Evolutionary conservation across 2,888 invertebrate genomes (phyloP).

Genomic region (Lepidochitona cinerea): DNA sequence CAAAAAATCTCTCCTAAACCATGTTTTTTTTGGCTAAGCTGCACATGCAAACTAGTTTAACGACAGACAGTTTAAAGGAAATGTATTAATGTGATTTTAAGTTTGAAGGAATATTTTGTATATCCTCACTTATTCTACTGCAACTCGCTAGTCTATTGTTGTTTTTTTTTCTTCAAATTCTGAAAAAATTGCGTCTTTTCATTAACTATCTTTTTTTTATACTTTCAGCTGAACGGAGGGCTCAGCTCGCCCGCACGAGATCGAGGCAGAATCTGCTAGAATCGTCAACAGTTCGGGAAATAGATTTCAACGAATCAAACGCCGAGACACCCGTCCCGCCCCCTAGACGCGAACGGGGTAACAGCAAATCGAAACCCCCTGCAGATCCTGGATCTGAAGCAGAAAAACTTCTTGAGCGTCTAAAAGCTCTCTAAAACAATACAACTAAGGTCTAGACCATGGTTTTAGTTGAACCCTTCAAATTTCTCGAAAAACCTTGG

Average conservation of each 20-base stretch:
- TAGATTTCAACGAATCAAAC: conserved; percentile 58
- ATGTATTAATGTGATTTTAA: conserved; percentile 1
- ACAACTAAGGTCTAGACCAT: too few relatives aligned
- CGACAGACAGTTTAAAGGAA: too few relatives aligned
- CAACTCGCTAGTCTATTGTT: too few relatives aligned
- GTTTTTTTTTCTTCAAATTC: too few relatives aligned
- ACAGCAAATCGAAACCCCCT: conserved; percentile 6
- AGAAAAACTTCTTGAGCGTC: conserved; percentile 57
- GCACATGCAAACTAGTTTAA: too few relatives aligned
- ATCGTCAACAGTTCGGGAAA: conserved; percentile 56
- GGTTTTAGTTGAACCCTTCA: too few relatives aligned
- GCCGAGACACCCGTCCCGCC: conserved; percentile 1
- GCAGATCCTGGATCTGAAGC: conserved; percentile 54
- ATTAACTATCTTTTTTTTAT: conserved; percentile 60
- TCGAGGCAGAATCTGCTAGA: conserved; percentile 76
- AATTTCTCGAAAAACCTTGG: too few relatives aligned
- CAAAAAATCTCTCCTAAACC: too few relatives aligned
- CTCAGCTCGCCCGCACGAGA: conserved; percentile 89
- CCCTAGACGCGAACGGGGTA: conserved; percentile 13
- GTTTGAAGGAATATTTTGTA: not conserved
- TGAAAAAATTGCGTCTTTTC: too few relatives aligned
- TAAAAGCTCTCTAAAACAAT: conserved; percentile 54
- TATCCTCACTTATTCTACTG: too few relatives aligned
- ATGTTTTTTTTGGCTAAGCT: too few relatives aligned
- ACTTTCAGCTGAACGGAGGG: conserved; percentile 86